Conservation (phyloP, 2,888 invertebrate genomes). For the Erebia aethiops region DNA sequence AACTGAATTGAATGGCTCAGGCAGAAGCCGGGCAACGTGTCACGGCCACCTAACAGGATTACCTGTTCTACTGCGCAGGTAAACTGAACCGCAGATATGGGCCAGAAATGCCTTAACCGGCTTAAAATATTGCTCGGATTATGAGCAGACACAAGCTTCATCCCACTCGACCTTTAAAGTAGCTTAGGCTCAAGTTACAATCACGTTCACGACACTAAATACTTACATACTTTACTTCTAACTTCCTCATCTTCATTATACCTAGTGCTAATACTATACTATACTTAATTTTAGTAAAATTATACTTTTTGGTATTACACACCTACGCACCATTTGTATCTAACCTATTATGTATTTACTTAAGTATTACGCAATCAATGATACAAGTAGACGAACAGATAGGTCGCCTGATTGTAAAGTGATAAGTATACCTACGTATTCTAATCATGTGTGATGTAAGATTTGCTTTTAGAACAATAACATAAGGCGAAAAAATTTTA, state of each 20-base stretch:
- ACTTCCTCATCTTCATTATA: background rate
- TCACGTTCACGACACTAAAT: constrained; percentile 3
- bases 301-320: background rate
- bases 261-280: background rate
- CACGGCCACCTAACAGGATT: constrained; percentile 83
- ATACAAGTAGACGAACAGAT: background rate
- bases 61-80: constrained; percentile 79
- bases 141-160: constrained; percentile 53
- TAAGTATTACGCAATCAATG: background rate
- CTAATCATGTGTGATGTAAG: background rate
- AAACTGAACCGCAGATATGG: constrained; percentile 64
- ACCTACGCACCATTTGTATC: background rate
- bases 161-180: constrained; percentile 47
- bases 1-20: constrained; percentile 63
- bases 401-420: background rate
- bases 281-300: too few species aligned
- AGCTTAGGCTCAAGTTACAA: constrained; percentile 43
- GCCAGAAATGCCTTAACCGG: constrained; percentile 67
- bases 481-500: too few species aligned
- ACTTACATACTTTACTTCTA: background rate
- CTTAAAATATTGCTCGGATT: constrained; percentile 62
- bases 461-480: background rate
- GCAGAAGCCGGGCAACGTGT: constrained; percentile 78
- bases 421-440: background rate
- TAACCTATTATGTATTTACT: background rate